Percentiles rank a stretch among this genome's conserved stretches.
phyloP scores from a whole-genome alignment of 2,888 invertebrate genomes.

The Drosophila pseudotakahashii region DNA sequence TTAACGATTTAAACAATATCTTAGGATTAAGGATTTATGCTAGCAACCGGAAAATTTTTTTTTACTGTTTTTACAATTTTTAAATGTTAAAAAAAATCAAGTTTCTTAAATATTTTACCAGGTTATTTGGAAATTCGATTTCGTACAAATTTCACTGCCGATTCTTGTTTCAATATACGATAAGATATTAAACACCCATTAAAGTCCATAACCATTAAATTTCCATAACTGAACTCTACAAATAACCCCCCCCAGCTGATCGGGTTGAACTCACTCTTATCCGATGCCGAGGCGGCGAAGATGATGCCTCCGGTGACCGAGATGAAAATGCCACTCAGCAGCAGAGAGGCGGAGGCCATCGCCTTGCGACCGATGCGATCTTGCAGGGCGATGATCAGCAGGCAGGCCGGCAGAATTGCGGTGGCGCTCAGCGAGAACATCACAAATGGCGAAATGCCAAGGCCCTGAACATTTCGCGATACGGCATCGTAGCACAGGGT shows the following conservation, averaged over 20 bases:
- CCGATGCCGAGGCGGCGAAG: slow-evolving; percentile 46
- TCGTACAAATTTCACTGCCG: no score
- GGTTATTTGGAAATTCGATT: no score
- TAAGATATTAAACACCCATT: background rate
- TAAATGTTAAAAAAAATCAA: no score
- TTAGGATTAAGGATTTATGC: no score
- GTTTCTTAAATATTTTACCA: no score
- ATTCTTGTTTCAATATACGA: no score
- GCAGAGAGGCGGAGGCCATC: slow-evolving; percentile 85
- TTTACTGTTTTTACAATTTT: no score
- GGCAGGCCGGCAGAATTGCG: slow-evolving; percentile 86
- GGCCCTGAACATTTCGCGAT: slow-evolving; percentile 86
- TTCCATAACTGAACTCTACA: background rate
- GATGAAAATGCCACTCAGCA: slow-evolving; percentile 86
- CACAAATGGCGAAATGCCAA: slow-evolving; percentile 86
- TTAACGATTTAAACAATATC: no score
- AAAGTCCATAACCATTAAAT: background rate
- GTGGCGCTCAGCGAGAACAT: slow-evolving; percentile 86
- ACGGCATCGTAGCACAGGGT: slow-evolving; percentile 87
- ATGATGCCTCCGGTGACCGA: slow-evolving; percentile 84
- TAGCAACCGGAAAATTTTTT: no score
- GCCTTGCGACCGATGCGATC: slow-evolving; percentile 85
- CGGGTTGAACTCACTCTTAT: slow-evolving; percentile 59
- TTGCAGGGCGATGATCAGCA: slow-evolving; percentile 84
- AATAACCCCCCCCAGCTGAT: background rate